Conservation (phyloP, 2,888 invertebrate species). For the Altica lythri region DNA sequence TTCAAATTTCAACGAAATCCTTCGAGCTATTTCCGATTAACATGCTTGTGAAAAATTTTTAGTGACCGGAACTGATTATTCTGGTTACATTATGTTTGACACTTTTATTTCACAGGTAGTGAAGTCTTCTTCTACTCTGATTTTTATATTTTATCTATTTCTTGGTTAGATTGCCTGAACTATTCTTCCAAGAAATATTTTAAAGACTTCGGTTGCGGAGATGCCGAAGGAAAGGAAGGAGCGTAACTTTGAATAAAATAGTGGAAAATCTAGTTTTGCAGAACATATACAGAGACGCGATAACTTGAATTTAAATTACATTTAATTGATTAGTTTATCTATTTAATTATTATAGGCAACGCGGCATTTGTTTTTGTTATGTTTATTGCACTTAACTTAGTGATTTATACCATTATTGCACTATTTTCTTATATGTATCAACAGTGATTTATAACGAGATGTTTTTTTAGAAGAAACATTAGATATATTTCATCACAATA, state of each 20-base stretch:
- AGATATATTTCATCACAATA: no score
- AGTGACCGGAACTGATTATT: not conserved
- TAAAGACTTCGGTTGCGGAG: slow-evolving; percentile 5
- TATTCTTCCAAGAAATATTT: slow-evolving; percentile 6
- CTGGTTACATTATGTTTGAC: not conserved
- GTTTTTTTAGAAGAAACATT: no score
- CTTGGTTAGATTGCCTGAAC: slow-evolving; percentile 7
- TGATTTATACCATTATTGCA: no score
- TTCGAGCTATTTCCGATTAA: no score
- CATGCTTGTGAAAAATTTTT: no score
- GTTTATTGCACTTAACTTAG: slow-evolving; percentile 37
- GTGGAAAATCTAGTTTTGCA: slow-evolving; percentile 45
- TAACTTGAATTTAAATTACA: slow-evolving; percentile 48
- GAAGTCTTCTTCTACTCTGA: no score
- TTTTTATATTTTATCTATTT: no score
- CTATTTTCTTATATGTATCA: no score
- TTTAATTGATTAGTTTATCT: slow-evolving; percentile 50
- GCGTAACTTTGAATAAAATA: slow-evolving; percentile 32
- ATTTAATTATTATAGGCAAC: slow-evolving; percentile 48
- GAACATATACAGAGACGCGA: slow-evolving; percentile 38
- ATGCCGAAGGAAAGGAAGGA: slow-evolving; percentile 4
- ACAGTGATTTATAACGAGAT: no score
- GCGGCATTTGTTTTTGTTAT: slow-evolving; percentile 42
- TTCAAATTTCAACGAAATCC: no score
- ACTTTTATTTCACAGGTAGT: no score